phyloP scores from a whole-genome alignment of 1,140 invertebrate genomes.

The Sminthurinus signatus region DNA sequence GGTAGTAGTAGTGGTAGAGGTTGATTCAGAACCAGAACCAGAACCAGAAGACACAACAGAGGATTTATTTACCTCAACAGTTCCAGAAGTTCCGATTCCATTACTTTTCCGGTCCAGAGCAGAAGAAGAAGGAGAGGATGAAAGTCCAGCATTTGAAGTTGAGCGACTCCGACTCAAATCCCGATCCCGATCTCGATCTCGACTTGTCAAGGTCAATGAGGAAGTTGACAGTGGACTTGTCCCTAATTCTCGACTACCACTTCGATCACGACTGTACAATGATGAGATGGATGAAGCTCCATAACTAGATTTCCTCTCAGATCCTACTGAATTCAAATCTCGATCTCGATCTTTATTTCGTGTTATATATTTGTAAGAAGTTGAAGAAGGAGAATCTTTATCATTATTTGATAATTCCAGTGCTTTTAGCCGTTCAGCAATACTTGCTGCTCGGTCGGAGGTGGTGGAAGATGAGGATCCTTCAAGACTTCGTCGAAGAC shows the following conservation, averaged over 20 bases:
- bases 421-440: conserved; percentile 32
- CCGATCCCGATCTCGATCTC: conserved; percentile 1
- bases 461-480: background rate
- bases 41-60: conserved; percentile 22
- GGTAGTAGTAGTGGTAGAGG: conserved; percentile 27
- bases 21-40: conserved; percentile 17
- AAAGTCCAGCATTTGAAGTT: conserved; percentile 12
- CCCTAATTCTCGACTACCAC: conserved; percentile 31
- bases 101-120: no score
- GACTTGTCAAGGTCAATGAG: conserved; percentile 6
- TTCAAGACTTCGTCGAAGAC: conserved; percentile 21
- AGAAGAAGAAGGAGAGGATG: background rate
- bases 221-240: conserved; percentile 14
- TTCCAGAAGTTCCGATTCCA: conserved; percentile 19
- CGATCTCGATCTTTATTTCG: conserved; percentile 15
- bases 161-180: conserved; percentile 17
- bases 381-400: conserved; percentile 2
- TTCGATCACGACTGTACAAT: conserved; percentile 30
- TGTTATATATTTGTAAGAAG: conserved; percentile 15
- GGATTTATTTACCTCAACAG: conserved; percentile 32
- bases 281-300: conserved; percentile 1
- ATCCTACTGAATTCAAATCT: conserved; percentile 17
- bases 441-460: no score
- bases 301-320: background rate
- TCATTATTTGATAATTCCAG: conserved; percentile 18